Conservation (phyloP, 2,797 vertebrate species). For the Argentina silus region DNA sequence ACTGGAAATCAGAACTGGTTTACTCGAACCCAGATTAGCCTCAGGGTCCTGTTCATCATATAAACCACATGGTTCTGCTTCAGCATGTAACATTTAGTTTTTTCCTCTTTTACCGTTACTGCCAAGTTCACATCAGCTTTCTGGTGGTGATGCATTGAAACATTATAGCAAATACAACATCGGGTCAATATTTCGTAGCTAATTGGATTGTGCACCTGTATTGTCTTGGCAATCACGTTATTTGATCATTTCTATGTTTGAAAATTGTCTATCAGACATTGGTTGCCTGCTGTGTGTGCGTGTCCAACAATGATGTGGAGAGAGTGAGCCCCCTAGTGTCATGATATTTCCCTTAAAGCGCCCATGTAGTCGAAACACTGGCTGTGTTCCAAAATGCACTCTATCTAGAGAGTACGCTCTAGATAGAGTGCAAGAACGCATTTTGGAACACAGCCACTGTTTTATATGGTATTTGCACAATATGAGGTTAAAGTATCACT, state of each 20-base stretch:
- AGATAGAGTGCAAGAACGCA: too few species aligned
- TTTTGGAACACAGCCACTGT: too few species aligned
- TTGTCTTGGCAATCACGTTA: neutral
- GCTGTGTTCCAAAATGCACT: too few species aligned
- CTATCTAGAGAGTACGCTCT: too few species aligned
- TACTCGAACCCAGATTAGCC: neutral
- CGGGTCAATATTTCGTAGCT: neutral
- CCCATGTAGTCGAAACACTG: too few species aligned
- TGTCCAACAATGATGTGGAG: neutral
- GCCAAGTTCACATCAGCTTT: neutral
- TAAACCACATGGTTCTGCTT: neutral
- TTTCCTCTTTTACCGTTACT: too few species aligned
- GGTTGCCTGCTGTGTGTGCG: neutral
- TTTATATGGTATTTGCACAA: neutral
- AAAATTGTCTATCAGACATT: too few species aligned
- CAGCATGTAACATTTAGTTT: neutral
- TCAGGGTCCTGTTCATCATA: neutral
- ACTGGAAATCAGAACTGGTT: neutral
- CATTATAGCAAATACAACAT: neutral
- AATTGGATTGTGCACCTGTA: neutral
- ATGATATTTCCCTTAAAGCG: neutral
- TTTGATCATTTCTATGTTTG: too few species aligned
- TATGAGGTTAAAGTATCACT: too few species aligned
- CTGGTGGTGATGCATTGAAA: too few species aligned
- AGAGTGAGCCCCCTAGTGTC: neutral